A percentile compares a stretch with the other conserved stretches of the same genome.
phyloP scores from a whole-genome alignment of 2,113 vertebrate species.

The Numenius arquata region DNA sequence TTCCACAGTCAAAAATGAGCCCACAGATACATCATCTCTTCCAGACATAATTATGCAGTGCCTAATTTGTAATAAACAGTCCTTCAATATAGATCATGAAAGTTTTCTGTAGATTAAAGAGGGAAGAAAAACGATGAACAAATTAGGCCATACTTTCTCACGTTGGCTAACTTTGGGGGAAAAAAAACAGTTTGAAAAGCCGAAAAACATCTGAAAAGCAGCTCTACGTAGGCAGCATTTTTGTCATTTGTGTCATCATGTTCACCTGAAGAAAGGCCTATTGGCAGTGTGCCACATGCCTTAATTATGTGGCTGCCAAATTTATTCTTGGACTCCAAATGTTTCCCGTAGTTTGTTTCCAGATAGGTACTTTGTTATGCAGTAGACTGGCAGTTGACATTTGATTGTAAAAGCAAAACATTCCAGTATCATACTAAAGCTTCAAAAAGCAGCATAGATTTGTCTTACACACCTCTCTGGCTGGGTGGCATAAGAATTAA shows the following conservation, averaged over 20 bases:
- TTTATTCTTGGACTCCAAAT: background rate
- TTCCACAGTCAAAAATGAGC: background rate
- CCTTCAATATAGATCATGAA: background rate
- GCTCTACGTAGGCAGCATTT: background rate
- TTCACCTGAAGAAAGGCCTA: conserved; percentile 27
- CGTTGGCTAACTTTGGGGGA: background rate
- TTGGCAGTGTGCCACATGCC: background rate
- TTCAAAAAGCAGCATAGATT: background rate
- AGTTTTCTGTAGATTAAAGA: conserved; percentile 4
- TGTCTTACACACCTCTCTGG: background rate
- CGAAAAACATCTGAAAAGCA: background rate
- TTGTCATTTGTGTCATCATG: background rate
- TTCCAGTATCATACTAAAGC: background rate
- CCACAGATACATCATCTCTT: background rate
- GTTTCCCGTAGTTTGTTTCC: background rate
- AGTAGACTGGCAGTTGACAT: background rate
- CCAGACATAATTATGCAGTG: background rate
- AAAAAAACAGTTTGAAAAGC: background rate
- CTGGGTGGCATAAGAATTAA: background rate
- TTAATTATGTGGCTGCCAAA: conserved; percentile 21
- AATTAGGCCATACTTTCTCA: conserved; percentile 2
- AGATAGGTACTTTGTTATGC: background rate
- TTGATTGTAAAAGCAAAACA: background rate
- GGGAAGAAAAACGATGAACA: background rate
- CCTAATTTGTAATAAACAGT: background rate